phyloP scores from a whole-genome alignment of 2,888 invertebrate species.

The Dioctria linearis region DNA sequence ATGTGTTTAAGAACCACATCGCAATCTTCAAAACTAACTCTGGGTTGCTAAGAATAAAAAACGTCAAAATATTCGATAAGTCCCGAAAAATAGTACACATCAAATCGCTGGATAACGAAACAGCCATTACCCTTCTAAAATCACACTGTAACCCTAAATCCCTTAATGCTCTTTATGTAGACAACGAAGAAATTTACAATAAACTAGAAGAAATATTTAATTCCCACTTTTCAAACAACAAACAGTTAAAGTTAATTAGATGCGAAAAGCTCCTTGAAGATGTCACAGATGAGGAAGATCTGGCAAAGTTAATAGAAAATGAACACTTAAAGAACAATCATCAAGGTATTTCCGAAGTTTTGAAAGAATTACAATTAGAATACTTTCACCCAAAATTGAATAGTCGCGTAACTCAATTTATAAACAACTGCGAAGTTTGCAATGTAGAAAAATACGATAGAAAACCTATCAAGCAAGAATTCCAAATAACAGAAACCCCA shows the following conservation, averaged over 20 bases:
- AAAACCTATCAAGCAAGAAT: constrained; percentile 58
- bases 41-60: no score
- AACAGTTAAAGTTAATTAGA: no score
- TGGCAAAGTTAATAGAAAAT: constrained; percentile 56
- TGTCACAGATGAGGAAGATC: constrained; percentile 46
- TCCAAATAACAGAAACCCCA: constrained; percentile 59
- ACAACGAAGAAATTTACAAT: not conserved
- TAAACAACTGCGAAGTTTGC: constrained; percentile 54
- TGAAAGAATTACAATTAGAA: no score
- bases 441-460: constrained; percentile 59
- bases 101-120: not conserved
- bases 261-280: constrained; percentile 21
- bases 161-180: constrained; percentile 11
- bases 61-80: not conserved
- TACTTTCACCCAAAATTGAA: not conserved
- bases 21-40: no score
- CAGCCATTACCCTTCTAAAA: not conserved
- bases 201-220: not conserved
- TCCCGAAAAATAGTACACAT: not conserved
- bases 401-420: no score
- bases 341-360: no score
- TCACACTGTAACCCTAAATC: not conserved
- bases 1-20: no score
- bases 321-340: constrained; percentile 8
- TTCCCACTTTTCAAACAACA: no score